These are phyloP conservation scores for Panthera uncia DNA, from an alignment of 2,113 vertebrate genomes.

Conservation along the genomic window DNA sequence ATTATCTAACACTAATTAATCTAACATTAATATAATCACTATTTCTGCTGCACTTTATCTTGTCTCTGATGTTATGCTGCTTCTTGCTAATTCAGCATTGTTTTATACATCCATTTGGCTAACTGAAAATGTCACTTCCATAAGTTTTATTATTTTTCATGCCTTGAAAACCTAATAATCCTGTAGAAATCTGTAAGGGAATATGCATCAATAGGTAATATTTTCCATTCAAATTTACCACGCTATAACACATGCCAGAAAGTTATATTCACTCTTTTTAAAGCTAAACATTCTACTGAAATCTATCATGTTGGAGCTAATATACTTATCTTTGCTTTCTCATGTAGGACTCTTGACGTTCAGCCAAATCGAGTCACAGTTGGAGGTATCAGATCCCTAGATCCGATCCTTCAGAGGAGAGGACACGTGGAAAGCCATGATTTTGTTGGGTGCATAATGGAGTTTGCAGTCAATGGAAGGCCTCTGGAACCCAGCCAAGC, in stretches of 20 bases:
- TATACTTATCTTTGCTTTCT: slow-evolving; percentile 34
- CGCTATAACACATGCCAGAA: not conserved
- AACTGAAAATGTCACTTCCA: not conserved
- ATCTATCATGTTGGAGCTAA: not conserved
- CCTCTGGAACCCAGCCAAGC: slow-evolving; percentile 97
- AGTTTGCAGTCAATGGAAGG: slow-evolving; percentile 97
- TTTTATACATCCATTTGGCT: not conserved
- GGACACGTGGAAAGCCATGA: slow-evolving; percentile 96
- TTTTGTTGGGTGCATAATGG: slow-evolving; percentile 99
- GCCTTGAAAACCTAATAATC: not conserved
- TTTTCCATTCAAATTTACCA: not conserved
- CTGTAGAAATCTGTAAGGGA: not conserved
- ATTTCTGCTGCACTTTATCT: not conserved
- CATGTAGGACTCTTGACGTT: slow-evolving; percentile 94
- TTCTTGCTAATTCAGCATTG: not conserved
- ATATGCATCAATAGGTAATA: not conserved
- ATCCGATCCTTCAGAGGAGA: slow-evolving; percentile 93
- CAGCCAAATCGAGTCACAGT: slow-evolving; percentile 96
- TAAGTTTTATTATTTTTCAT: not conserved
- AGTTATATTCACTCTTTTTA: not conserved
- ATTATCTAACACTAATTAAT: not conserved
- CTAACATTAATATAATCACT: not conserved
- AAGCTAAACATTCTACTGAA: not conserved
- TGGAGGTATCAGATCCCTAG: slow-evolving; percentile 93
- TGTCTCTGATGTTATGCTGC: not conserved